Conservation (phyloP, 2,888 invertebrate genomes). For the Arctia plantaginis region DNA sequence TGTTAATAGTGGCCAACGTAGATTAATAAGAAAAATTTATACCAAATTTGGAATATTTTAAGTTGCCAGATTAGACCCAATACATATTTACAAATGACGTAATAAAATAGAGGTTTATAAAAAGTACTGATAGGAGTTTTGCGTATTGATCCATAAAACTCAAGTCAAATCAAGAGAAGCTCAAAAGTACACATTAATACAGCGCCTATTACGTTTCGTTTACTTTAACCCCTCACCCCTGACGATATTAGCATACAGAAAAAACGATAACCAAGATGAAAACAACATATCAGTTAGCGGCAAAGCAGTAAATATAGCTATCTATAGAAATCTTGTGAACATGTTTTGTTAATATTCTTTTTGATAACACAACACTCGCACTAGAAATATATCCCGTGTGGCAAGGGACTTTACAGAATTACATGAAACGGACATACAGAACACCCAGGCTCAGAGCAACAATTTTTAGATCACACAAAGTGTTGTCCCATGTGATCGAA, state of each 20-base stretch:
- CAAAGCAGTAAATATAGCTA: not conserved
- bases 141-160: constrained; percentile 17
- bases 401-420: not conserved
- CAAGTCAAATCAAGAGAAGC: constrained; percentile 18
- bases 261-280: constrained; percentile 43
- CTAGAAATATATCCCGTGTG: not conserved
- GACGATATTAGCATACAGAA: constrained; percentile 47
- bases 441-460: too few relatives aligned
- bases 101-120: not conserved
- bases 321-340: constrained; percentile 7
- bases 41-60: too few relatives aligned
- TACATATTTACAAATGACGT: too few relatives aligned
- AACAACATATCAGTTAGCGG: constrained; percentile 39
- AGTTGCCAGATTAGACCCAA: too few relatives aligned
- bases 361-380: not conserved
- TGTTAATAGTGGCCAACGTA: too few relatives aligned
- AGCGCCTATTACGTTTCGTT: constrained; percentile 35
- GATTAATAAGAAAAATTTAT: too few relatives aligned
- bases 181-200: constrained; percentile 23
- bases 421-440: too few relatives aligned
- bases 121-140: not conserved
- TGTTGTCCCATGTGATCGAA: too few relatives aligned
- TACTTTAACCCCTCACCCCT: constrained; percentile 35
- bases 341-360: not conserved
- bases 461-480: too few relatives aligned